A percentile compares a stretch with the other conserved stretches of the same genome.
Conservation (phyloP, 2,113 vertebrate species). For the Silurus glanis region DNA sequence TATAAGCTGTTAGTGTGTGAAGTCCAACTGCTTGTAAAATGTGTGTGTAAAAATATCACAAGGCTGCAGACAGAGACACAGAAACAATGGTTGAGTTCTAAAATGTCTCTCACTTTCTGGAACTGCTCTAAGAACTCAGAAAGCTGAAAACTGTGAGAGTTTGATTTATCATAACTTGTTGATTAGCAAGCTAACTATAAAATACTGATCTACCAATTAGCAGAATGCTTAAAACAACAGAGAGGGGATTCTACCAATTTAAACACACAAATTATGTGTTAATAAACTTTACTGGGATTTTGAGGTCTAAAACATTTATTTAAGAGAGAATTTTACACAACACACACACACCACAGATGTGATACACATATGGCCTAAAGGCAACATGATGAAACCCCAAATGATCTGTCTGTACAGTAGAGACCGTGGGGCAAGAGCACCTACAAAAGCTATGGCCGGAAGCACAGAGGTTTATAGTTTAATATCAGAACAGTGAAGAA, state of each 20-base stretch:
- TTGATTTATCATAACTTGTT: background rate
- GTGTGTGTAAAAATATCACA: constrained; percentile 1
- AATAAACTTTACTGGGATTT: background rate
- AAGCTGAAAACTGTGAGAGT: background rate
- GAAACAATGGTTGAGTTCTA: background rate
- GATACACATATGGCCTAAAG: too few relatives aligned
- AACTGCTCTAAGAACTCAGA: background rate
- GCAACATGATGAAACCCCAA: too few relatives aligned
- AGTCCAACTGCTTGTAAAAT: background rate
- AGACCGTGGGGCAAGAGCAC: too few relatives aligned
- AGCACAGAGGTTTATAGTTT: too few relatives aligned
- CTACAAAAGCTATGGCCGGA: too few relatives aligned
- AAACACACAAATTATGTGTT: background rate
- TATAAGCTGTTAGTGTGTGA: background rate
- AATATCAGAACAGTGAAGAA: too few relatives aligned
- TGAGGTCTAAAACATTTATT: too few relatives aligned
- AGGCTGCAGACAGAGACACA: background rate
- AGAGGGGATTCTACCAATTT: background rate
- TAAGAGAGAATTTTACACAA: too few relatives aligned
- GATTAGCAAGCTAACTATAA: background rate
- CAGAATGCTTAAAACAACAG: background rate
- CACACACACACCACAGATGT: too few relatives aligned
- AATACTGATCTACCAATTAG: background rate
- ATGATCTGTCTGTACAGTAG: too few relatives aligned
- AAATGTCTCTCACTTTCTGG: constrained; percentile 5